Evolutionary conservation across 2,797 vertebrate genomes (phyloP), one percentile per base, ranked within the genome.

Genomic region (Diplodus puntazzo): DNA sequence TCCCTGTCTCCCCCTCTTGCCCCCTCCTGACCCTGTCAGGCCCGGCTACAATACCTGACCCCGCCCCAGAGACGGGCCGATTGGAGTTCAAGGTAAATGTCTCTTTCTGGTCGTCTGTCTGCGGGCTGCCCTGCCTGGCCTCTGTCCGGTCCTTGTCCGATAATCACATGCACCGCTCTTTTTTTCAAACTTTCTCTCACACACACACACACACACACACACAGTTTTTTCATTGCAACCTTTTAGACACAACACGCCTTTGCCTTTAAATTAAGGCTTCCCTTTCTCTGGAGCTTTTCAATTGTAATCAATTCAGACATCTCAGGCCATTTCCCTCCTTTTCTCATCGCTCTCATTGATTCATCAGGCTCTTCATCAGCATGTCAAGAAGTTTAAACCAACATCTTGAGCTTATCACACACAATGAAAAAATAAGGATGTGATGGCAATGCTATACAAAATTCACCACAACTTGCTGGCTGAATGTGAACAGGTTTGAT

Each of bases 81-180:
- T 55, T 88, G 85, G 92, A 95, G 95, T 95, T 95, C 95, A 95
- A 95, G 95, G 95, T 95, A 95, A 94, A 92, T 30, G 88, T 82
- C 69, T 65, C 67, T 83, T 88, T 92, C 77, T 88, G 43, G 74
- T 61, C 12, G 46, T 85, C 83, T 71, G 87, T 91, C 89, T 92
- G 88, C 73, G 9, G 75, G 73, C 86, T 50, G 82, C 82, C 87
- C 80, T 42, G 70, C 18, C 27, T 45, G 79, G 84, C 80, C 87
- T 62, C 82, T n/a, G 69, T 55, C 69, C 87, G 20, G 85, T 75
- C 73, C 83, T 49, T 11, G 72, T 77, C 85, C 82, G 11, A 64
- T 93, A 93, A 94, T 93, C 74, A 84, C 78, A 92, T 91, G 87
- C 89, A 87, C 82, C 84, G 77, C 89, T 89, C 88, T 92, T 89